Conservation (phyloP, 2,113 vertebrate genomes). For the Channa maculata region DNA sequence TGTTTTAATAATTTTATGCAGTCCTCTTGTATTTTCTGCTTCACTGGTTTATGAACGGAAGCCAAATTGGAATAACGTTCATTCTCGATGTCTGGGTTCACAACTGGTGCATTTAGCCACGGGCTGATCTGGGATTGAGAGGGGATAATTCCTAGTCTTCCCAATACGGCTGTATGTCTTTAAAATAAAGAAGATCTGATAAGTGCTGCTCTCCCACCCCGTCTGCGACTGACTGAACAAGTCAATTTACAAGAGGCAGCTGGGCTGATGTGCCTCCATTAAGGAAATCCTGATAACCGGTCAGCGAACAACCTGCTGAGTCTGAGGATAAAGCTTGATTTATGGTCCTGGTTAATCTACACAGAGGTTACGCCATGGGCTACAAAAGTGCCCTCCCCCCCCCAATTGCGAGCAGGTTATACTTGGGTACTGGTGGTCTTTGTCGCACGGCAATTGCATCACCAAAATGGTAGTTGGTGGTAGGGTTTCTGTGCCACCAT, state of each 20-base stretch:
- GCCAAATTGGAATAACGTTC: conserved; percentile 32
- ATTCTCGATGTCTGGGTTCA: conserved; percentile 51
- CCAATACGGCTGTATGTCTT: conserved; percentile 49
- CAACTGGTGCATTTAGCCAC: conserved; percentile 57
- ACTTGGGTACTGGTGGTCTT: too few relatives aligned
- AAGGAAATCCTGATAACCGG: conserved; percentile 46
- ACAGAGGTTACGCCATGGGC: too few relatives aligned
- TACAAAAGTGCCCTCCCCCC: too few relatives aligned
- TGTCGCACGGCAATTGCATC: too few relatives aligned
- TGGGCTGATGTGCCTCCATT: conserved; percentile 67
- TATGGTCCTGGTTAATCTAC: too few relatives aligned
- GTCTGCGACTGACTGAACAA: conserved; percentile 48
- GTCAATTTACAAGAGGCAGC: conserved; percentile 70
- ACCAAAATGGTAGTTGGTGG: too few relatives aligned
- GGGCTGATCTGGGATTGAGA: conserved; percentile 61
- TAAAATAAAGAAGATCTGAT: conserved; percentile 71
- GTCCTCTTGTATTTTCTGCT: conserved; percentile 39
- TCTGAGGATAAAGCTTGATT: conserved; percentile 2
- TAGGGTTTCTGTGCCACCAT: too few relatives aligned
- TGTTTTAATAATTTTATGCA: conserved; percentile 24
- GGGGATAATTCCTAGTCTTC: conserved; percentile 60
- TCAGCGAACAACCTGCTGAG: conserved; percentile 21
- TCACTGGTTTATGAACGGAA: conserved; percentile 25
- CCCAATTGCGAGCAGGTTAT: too few relatives aligned
- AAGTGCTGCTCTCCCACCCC: conserved; percentile 19